These are phyloP conservation scores for Cetoscarus ocellatus DNA, from an alignment of 2,797 vertebrate species.

Conservation along the genomic window DNA sequence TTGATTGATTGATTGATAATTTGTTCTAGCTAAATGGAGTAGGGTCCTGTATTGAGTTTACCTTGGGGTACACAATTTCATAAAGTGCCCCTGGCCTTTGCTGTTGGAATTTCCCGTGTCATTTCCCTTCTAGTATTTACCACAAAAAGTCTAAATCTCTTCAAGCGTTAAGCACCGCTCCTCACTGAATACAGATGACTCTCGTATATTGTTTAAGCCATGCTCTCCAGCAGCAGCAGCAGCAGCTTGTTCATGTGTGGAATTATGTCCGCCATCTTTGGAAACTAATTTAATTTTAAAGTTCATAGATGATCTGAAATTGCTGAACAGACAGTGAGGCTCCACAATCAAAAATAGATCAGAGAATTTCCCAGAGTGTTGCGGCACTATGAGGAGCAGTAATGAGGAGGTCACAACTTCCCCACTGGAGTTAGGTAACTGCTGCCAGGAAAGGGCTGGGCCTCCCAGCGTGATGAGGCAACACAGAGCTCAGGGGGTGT, in stretches of 20 bases:
- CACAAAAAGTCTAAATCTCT: constrained; percentile 26
- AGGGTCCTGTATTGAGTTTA: too few species aligned
- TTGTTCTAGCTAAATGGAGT: too few species aligned
- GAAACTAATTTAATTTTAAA: constrained; percentile 58
- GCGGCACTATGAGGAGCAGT: constrained; percentile 36
- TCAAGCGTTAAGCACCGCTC: neutral
- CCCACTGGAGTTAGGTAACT: constrained; percentile 72
- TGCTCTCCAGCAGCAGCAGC: constrained; percentile 9
- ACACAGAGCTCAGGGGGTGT: constrained; percentile 48
- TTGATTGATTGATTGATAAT: too few species aligned
- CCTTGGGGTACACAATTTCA: too few species aligned
- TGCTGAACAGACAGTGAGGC: constrained; percentile 16
- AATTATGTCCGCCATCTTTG: constrained; percentile 40
- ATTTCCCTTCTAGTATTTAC: constrained; percentile 15
- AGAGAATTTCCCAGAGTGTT: constrained; percentile 43
- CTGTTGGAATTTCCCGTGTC: constrained; percentile 49
- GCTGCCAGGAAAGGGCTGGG: constrained; percentile 71
- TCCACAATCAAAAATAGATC: constrained; percentile 46
- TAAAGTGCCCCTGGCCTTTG: constrained; percentile 23
- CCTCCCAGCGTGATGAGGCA: constrained; percentile 70
- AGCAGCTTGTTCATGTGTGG: constrained; percentile 53
- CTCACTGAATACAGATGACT: constrained; percentile 31
- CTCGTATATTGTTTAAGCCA: constrained; percentile 25
- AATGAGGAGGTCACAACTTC: constrained; percentile 66
- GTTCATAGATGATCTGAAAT: constrained; percentile 46